Conservation (phyloP, 37 sponge, comb jelly and placozoan genomes). For the Oscarella lobularis region DNA sequence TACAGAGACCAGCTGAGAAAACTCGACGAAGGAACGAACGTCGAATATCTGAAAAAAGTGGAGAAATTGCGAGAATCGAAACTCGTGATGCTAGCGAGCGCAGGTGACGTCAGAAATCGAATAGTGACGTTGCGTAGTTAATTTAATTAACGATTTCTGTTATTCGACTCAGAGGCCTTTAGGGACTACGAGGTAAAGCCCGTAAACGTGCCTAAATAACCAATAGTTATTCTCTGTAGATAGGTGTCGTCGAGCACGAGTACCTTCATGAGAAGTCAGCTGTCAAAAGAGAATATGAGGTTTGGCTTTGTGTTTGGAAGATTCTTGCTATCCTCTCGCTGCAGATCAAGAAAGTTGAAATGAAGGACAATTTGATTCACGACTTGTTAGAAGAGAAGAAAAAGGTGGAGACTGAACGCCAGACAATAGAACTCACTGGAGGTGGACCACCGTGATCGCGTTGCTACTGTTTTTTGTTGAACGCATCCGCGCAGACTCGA, state of each 20-base stretch:
- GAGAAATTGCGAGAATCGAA: neutral
- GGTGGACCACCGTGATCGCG: neutral
- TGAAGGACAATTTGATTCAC: neutral
- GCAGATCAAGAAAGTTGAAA: neutral
- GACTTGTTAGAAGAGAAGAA: neutral
- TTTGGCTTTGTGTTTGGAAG: neutral
- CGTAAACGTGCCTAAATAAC: neutral
- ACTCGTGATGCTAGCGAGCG: neutral
- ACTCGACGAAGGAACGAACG: neutral
- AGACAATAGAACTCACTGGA: constrained; percentile 9
- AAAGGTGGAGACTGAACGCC: constrained; percentile 1
- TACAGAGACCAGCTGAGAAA: neutral
- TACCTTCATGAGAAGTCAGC: neutral
- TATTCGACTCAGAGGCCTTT: neutral
- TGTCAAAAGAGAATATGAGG: neutral
- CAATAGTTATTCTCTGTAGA: neutral
- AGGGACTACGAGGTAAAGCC: neutral
- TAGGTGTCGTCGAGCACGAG: neutral
- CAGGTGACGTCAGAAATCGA: neutral
- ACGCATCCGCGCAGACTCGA: neutral
- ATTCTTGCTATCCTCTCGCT: neutral
- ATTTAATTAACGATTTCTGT: too few species aligned
- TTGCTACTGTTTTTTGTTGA: neutral
- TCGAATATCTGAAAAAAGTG: neutral
- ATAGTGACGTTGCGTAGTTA: neutral